A percentile compares a stretch with the other conserved stretches of the same genome.
These are phyloP conservation scores for Blennius ocellaris DNA, from an alignment of 2,113 vertebrate genomes.

Conservation along the genomic window DNA sequence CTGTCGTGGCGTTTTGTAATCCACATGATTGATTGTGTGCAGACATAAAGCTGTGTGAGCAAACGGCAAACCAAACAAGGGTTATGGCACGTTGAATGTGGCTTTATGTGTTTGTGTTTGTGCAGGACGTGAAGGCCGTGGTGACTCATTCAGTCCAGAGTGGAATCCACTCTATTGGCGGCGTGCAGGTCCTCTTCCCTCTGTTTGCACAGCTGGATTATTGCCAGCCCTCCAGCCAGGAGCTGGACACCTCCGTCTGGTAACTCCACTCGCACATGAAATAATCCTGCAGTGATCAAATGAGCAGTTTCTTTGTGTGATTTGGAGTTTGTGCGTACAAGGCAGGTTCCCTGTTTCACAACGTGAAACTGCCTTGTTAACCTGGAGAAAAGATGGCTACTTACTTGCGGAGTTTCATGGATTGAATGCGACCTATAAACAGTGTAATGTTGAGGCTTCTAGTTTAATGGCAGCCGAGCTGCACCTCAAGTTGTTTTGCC, in stretches of 20 bases:
- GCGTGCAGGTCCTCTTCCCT: conserved; percentile 97
- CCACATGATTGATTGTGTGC: too few relatives aligned
- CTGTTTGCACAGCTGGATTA: conserved; percentile 97
- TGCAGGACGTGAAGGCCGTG: conserved; percentile 96
- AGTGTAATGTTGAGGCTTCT: conserved; percentile 1
- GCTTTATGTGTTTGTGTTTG: conserved; percentile 20
- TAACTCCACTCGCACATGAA: conserved; percentile 63
- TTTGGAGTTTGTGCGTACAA: neutral
- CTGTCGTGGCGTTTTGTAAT: too few relatives aligned
- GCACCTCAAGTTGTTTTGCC: neutral
- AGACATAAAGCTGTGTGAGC: neutral
- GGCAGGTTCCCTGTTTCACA: neutral
- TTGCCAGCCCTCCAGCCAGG: conserved; percentile 88
- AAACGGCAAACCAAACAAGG: neutral
- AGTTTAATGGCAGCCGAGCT: neutral
- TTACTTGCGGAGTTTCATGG: too few relatives aligned
- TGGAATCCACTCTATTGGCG: conserved; percentile 97
- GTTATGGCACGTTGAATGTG: neutral
- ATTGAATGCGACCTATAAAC: too few relatives aligned
- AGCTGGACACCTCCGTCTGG: conserved; percentile 94
- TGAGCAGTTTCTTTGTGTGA: neutral
- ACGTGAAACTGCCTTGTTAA: too few relatives aligned
- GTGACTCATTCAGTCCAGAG: conserved; percentile 98
- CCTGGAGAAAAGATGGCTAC: too few relatives aligned
- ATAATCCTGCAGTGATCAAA: neutral